These are phyloP conservation scores for Chromobotia macracanthus DNA, from an alignment of 2,797 vertebrate species.

Conservation along the genomic window DNA sequence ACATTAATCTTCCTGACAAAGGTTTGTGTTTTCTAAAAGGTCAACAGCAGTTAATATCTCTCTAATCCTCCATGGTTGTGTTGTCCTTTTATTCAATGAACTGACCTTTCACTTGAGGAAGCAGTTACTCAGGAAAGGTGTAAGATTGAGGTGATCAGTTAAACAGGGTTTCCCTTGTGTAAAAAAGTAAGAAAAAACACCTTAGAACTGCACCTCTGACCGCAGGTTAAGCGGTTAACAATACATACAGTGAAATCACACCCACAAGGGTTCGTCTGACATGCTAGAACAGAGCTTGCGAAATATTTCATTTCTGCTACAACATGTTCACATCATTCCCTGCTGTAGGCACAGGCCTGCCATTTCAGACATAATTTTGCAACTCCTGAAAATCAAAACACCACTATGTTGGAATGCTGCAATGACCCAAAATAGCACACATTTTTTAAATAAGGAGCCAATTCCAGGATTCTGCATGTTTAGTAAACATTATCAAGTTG, in stretches of 20 bases:
- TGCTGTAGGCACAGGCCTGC: slow-evolving; percentile 64
- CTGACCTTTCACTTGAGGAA: slow-evolving; percentile 32
- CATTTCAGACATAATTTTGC: slow-evolving; percentile 45
- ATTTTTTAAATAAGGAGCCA: slow-evolving; percentile 28
- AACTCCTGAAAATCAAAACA: slow-evolving; percentile 23
- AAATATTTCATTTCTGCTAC: slow-evolving; percentile 75
- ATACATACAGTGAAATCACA: slow-evolving; percentile 48
- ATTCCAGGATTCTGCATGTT: slow-evolving; percentile 1
- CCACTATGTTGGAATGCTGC: background rate
- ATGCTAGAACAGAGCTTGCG: slow-evolving; percentile 72
- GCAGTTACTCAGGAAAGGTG: slow-evolving; percentile 12
- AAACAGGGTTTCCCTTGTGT: slow-evolving; percentile 13
- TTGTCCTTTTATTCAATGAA: background rate
- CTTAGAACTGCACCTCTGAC: slow-evolving; percentile 18
- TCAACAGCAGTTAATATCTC: slow-evolving; percentile 19
- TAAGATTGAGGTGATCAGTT: slow-evolving; percentile 9
- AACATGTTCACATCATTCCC: slow-evolving; percentile 68
- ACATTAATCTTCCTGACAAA: background rate
- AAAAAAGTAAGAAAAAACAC: background rate
- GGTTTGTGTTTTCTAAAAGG: background rate
- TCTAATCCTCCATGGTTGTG: background rate
- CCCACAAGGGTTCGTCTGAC: slow-evolving; percentile 63
- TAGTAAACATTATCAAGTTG: slow-evolving; percentile 8
- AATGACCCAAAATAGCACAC: slow-evolving; percentile 10
- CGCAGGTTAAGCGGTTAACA: slow-evolving; percentile 48